Base-by-base conservation (phyloP, 2,888 invertebrate species). In the Camponotus fellah region DNA sequence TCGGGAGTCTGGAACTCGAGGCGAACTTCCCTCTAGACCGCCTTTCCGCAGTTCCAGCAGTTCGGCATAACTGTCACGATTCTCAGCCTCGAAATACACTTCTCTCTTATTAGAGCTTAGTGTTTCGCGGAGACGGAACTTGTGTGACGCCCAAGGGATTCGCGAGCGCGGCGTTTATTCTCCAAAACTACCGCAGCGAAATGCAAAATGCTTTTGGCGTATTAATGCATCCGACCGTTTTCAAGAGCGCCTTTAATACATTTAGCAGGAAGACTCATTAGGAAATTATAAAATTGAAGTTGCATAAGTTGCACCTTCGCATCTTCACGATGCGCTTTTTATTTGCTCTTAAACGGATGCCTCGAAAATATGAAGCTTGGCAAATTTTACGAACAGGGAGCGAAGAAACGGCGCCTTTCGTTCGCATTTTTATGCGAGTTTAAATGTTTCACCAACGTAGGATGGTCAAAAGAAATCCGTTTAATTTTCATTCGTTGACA, bases 71-170 rank as follows among this genome's bases (percentile, higher is more conserved):
- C 77, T 68, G 71, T 85, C 76, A 72, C 83, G 76, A 72, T 58
- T 65, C 64, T n/a, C 60, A 75, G 64, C 66, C 68, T 56, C 82
- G 84, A 72, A 81, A 84, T 58, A 62, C 64, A 72, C 46, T 68
- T 66, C 74, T 76, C 68, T 80, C 85, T 75, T 75, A 79, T 80
- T 69, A 60, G 74, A 66, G 74, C 75, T 85, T 83, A 74, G 46
- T 77, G 68, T 80, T 85, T 83, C 80, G 62, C n/a, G 56, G 68
- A 32, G 60, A 60, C 32, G 58, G 43, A 21, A 58, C 83, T 80
- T 80, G 69, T 37, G 53, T 53, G 62, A 75, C 40, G 81, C 74
- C 43, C 75, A 53, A 64, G 84, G 71, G 82, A 82, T 56, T 75
- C 68, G 84, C 75, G 62, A 14, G n/a, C 37, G 43, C 66, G 72